Conservation (phyloP, 2,888 invertebrate genomes). For the Drosophila kambysellisi region DNA sequence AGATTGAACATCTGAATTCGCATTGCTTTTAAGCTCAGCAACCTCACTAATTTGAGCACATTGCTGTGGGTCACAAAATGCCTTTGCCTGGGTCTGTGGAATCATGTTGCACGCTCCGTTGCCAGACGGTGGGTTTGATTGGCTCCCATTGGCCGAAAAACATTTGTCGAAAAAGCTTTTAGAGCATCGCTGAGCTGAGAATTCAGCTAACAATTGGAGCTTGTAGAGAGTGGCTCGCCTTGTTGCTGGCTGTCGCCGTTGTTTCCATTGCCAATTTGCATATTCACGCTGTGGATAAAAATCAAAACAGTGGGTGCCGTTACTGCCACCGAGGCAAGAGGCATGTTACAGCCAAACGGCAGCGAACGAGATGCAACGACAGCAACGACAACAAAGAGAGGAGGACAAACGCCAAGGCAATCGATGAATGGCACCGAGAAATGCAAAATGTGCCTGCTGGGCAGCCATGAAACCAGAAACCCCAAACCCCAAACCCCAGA, state of each 20-base stretch:
- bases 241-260: constrained; percentile 34
- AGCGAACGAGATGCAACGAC: constrained; percentile 57
- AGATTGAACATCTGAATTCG: constrained; percentile 39
- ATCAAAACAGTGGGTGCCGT: constrained; percentile 79
- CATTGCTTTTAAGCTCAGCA: constrained; percentile 4
- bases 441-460: constrained; percentile 81
- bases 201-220: constrained; percentile 41
- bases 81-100: constrained; percentile 4
- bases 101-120: constrained; percentile 28
- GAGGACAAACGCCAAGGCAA: constrained; percentile 44
- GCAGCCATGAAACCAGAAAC: constrained; percentile 53
- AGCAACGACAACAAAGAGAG: constrained; percentile 21
- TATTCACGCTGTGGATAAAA: constrained; percentile 81
- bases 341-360: constrained; percentile 33
- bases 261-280: constrained; percentile 65
- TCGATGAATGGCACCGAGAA: constrained; percentile 67
- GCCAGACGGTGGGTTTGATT: constrained; percentile 54
- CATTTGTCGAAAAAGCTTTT: constrained; percentile 57
- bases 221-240: constrained; percentile 49
- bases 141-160: constrained; percentile 44
- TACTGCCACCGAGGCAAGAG: constrained; percentile 29
- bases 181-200: constrained; percentile 29
- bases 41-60: constrained; percentile 52
- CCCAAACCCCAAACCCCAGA: constrained; percentile 32
- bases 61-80: constrained; percentile 51